Conservation (phyloP, 2,113 vertebrate genomes). For the Callipepla californica region DNA sequence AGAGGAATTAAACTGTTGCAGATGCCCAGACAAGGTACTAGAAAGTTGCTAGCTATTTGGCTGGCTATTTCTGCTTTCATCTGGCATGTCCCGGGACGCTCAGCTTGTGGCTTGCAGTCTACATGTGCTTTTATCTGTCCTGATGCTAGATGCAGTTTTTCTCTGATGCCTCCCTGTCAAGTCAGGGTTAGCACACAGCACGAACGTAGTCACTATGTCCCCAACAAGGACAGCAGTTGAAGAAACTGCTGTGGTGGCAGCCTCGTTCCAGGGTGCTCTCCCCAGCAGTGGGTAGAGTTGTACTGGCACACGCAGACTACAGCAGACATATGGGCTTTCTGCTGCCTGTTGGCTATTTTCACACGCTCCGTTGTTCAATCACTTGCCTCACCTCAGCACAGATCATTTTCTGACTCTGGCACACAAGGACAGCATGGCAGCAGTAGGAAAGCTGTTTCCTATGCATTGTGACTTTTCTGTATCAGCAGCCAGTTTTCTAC, state of each 20-base stretch:
- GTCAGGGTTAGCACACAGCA: neutral
- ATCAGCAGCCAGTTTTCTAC: neutral
- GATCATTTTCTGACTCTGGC: neutral
- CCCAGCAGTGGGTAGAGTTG: neutral
- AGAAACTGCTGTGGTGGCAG: neutral
- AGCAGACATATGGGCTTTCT: neutral
- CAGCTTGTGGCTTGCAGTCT: neutral
- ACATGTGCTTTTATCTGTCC: neutral
- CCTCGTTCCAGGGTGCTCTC: neutral
- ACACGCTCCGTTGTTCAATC: neutral
- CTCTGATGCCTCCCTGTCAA: neutral
- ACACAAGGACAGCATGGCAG: neutral
- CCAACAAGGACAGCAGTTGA: neutral
- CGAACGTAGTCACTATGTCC: neutral
- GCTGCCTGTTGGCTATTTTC: neutral
- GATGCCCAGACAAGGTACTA: accelerated
- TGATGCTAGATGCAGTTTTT: neutral
- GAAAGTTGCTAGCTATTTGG: neutral
- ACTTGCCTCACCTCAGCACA: neutral
- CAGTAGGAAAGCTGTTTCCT: neutral
- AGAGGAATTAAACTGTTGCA: neutral
- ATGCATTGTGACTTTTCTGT: neutral
- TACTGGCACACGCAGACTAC: neutral
- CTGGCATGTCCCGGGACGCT: neutral
- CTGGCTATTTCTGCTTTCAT: neutral